Base-by-base conservation (phyloP, 1,140 invertebrate species). In the Atta cephalotes region DNA sequence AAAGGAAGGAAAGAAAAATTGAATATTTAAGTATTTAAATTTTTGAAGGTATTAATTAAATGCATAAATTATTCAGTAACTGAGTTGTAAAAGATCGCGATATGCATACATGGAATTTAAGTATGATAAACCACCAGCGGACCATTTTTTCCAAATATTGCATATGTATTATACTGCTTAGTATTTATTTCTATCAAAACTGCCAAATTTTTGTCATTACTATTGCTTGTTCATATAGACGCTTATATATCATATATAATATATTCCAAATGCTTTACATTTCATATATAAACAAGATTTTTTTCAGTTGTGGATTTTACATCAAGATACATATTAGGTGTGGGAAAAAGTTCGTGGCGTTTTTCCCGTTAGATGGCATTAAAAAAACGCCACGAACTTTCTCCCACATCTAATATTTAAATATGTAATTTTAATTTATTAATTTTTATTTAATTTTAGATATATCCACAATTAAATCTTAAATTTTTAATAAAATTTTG, bases 31-130 rank as follows among this genome's bases (percentile, higher is more conserved):
- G 6, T 3, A 25, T 25, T 51, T 76, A 58, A 21, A 62, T 78
- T 82, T 25, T 45, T 12, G 49, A 21, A 66, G 65, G 56, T 71
- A 63, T 89, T 90, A 77, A 87, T 90, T 90, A 90, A 63, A 82
- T 49, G n/a, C 60, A 49, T 79, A 60, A 90, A 88, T 90, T 82
- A 90, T 88, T 88, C 74, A 87, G n/a, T 62, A 58, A 3, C 51
- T 45, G 3, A 21, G 35, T 58, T 35, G 58, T 79, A 78, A 86
- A 84, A 14, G 21, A 77, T 86, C 56, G 49, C 81, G 9, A 56
- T 65, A 39, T 45, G 21, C 12, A 58, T 18, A 58, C n/a, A 5
- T 9, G 14, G 12, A 60, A 89, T 45, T 71, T 21, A 49, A 62
- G n/a, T 39, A 39, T 28, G 53, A 21, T 62, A 77, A 77, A 25